Percentiles rank a stretch among this genome's conserved stretches.
These are phyloP conservation scores for Beroe forskalii DNA, from an alignment of 37 sponge, comb jelly and placozoan species.

Conservation along the genomic window DNA sequence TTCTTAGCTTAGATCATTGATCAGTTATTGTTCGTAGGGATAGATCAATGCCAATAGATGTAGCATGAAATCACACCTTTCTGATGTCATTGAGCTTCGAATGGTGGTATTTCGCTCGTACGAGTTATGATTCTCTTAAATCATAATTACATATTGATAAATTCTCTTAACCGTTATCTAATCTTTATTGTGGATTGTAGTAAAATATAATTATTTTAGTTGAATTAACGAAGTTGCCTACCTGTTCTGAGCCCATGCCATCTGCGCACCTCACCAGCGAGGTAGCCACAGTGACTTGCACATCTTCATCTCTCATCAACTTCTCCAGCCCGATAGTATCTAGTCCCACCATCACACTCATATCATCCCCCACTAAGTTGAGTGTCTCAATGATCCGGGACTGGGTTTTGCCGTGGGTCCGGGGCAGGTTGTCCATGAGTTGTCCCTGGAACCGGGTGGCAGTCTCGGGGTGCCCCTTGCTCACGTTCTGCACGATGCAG, in stretches of 20 bases:
- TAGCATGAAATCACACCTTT: no score
- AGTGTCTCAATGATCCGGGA: slow-evolving; percentile 1
- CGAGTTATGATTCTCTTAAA: no score
- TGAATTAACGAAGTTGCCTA: no score
- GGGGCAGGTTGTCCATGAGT: slow-evolving; percentile 13
- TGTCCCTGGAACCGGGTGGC: slow-evolving; percentile 1
- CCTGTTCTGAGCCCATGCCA: slow-evolving; percentile 27
- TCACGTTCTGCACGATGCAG: not conserved
- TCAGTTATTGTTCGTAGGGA: no score
- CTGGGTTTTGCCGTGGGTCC: slow-evolving; percentile 15
- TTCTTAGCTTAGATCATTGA: no score
- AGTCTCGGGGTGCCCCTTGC: slow-evolving; percentile 41
- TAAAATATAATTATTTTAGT: no score
- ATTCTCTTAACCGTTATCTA: no score
- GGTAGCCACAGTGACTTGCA: not conserved
- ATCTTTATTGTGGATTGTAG: no score
- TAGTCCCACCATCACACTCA: slow-evolving; percentile 8
- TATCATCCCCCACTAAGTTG: not conserved
- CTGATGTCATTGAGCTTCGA: no score
- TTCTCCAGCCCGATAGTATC: slow-evolving; percentile 34
- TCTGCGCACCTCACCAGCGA: not conserved
- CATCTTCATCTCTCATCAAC: not conserved
- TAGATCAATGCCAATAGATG: no score
- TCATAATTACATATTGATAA: no score
- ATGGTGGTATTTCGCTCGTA: no score